Evolutionary conservation across 2,888 invertebrate genomes (phyloP).

Genomic region (Celastrina argiolus): DNA sequence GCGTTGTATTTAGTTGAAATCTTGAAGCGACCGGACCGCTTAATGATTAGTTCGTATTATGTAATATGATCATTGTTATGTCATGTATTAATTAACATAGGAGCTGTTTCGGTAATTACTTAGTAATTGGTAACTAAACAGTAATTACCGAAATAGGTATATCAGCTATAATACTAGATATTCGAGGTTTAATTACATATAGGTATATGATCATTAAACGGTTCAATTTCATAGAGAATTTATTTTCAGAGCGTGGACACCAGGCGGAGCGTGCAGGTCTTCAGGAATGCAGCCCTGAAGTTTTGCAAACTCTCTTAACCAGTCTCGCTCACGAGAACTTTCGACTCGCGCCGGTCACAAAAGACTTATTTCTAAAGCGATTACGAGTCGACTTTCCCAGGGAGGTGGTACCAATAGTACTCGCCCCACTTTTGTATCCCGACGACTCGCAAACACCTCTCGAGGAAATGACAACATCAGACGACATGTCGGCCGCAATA

Average conservation of each 20-base stretch:
- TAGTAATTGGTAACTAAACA: not conserved
- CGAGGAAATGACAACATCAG: constrained; percentile 80
- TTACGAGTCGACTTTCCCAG: constrained; percentile 92
- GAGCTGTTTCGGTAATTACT: not conserved
- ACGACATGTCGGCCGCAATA: constrained; percentile 78
- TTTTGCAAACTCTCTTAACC: constrained; percentile 88
- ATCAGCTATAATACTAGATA: not conserved
- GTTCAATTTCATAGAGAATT: not conserved
- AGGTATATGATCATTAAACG: not conserved
- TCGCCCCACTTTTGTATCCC: constrained; percentile 92
- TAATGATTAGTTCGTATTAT: not conserved
- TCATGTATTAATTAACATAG: not conserved
- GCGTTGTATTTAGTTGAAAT: not conserved
- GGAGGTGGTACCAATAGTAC: constrained; percentile 91
- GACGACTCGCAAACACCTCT: constrained; percentile 83
- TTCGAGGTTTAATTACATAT: not conserved
- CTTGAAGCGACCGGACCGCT: not conserved
- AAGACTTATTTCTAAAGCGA: constrained; percentile 88
- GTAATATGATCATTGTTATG: not conserved
- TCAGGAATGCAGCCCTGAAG: constrained; percentile 93
- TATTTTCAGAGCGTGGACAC: constrained; percentile 78
- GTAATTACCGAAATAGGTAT: not conserved
- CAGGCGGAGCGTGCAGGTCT: constrained; percentile 88
- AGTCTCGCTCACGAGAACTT: constrained; percentile 78
- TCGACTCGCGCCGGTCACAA: constrained; percentile 85